Evolutionary conservation across 2,113 vertebrate species (phyloP).

Genomic region (Solea senegalensis): DNA sequence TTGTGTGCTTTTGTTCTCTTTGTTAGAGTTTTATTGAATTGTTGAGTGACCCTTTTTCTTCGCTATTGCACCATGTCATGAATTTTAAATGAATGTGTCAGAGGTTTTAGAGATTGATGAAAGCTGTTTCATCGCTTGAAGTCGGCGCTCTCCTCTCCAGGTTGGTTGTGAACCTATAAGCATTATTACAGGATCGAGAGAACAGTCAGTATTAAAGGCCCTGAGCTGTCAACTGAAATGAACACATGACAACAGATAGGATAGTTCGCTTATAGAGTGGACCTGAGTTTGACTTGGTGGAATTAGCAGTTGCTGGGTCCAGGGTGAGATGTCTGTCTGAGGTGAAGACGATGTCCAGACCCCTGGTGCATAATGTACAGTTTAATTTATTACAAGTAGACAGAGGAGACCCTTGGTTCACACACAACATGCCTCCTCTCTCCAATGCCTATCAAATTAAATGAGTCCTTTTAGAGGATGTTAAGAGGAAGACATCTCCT

Average conservation of each 20-base stretch:
- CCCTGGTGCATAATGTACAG: constrained; percentile 27
- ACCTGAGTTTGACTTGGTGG: neutral
- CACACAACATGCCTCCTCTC: constrained; percentile 21
- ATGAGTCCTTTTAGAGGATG: constrained; percentile 41
- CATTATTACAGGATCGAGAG: neutral
- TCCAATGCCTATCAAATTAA: constrained; percentile 40
- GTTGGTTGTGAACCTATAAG: neutral
- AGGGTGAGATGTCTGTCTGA: neutral
- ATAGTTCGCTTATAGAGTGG: constrained; percentile 5
- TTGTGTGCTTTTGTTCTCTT: neutral
- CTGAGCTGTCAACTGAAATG: constrained; percentile 25
- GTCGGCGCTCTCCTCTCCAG: constrained; percentile 5
- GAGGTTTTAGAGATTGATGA: neutral
- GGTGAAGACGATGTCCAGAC: neutral
- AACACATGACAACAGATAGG: constrained; percentile 7
- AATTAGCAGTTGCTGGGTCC: constrained; percentile 32
- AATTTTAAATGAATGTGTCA: constrained; percentile 1
- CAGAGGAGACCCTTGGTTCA: constrained; percentile 4
- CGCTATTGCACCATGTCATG: accelerated
- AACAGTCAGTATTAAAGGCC: neutral
- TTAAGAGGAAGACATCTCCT: constrained; percentile 3
- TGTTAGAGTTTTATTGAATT: neutral
- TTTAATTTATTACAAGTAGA: constrained; percentile 44
- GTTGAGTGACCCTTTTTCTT: neutral
- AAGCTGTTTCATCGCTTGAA: neutral